These are phyloP conservation scores for Parambassis ranga DNA, from an alignment of 2,797 vertebrate genomes.

Conservation along the genomic window DNA sequence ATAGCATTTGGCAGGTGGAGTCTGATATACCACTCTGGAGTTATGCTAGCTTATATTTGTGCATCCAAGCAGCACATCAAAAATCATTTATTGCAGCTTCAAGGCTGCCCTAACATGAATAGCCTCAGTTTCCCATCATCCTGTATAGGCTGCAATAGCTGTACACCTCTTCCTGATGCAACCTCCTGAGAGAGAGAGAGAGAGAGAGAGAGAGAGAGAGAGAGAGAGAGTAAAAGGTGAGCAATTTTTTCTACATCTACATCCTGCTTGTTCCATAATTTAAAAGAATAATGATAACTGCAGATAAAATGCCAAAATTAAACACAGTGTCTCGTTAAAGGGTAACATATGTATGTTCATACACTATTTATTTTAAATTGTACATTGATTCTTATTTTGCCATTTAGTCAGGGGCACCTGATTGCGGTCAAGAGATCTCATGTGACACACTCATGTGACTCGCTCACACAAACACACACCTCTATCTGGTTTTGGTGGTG, in stretches of 20 bases:
- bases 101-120: neutral
- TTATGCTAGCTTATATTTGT: no score
- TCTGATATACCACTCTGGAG: no score
- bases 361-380: neutral
- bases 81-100: neutral
- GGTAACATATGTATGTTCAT: neutral
- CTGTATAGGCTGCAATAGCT: neutral
- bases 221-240: neutral
- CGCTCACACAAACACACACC: neutral
- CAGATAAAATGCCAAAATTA: neutral
- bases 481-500: conserved; percentile 14
- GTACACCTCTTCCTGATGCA: neutral
- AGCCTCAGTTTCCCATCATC: neutral
- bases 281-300: no score
- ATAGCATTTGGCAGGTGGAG: no score
- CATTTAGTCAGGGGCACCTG: conserved; percentile 9
- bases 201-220: neutral
- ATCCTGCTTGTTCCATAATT: neutral
- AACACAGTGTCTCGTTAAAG: neutral
- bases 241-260: neutral
- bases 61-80: no score
- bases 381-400: neutral
- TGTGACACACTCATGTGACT: neutral
- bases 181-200: neutral
- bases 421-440: conserved; percentile 36